Percentiles rank a stretch among this genome's conserved stretches.
These are phyloP conservation scores for Cephus pygmeus DNA, from an alignment of 2,888 invertebrate species.

Conservation along the genomic window DNA sequence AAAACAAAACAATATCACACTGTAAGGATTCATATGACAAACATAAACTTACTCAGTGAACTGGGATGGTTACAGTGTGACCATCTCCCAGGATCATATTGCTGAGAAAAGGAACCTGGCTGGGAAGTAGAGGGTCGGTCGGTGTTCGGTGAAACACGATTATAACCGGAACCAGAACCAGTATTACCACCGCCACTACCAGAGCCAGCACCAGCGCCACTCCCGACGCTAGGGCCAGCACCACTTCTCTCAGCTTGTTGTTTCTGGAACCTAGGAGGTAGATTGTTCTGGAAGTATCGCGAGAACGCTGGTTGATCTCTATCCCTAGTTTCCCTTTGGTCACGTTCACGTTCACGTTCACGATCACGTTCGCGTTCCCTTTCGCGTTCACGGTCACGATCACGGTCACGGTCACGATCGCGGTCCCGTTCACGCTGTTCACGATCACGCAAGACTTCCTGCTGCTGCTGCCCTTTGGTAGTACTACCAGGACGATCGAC, in stretches of 20 bases:
- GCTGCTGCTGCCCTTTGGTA: constrained; percentile 31
- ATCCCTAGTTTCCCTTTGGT: constrained; percentile 68
- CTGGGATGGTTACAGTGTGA: constrained; percentile 52
- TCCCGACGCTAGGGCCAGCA: constrained; percentile 40
- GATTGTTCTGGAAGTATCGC: constrained; percentile 82
- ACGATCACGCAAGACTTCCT: constrained; percentile 28
- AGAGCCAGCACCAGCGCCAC: constrained; percentile 59
- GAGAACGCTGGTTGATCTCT: constrained; percentile 74
- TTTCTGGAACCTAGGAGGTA: constrained; percentile 87
- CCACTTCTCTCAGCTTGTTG: constrained; percentile 73
- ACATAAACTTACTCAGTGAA: constrained; percentile 48
- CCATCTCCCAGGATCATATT: constrained; percentile 61
- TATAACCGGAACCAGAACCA: constrained; percentile 38
- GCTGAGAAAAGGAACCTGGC: constrained; percentile 54
- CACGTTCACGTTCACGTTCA: constrained; percentile 51
- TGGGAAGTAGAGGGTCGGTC: constrained; percentile 51
- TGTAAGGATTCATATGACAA: not conserved
- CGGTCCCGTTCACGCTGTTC: constrained; percentile 23
- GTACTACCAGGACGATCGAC: constrained; percentile 37
- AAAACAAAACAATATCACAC: not conserved
- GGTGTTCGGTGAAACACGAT: constrained; percentile 57
- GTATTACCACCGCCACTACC: constrained; percentile 29
- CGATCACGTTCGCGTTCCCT: constrained; percentile 44
- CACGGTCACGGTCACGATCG: constrained; percentile 13
- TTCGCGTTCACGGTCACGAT: constrained; percentile 3